Evolutionary conservation across 2,888 invertebrate genomes (phyloP), one percentile per base, ranked within the genome.

Genomic region (Lissocephala sabroskyi): DNA sequence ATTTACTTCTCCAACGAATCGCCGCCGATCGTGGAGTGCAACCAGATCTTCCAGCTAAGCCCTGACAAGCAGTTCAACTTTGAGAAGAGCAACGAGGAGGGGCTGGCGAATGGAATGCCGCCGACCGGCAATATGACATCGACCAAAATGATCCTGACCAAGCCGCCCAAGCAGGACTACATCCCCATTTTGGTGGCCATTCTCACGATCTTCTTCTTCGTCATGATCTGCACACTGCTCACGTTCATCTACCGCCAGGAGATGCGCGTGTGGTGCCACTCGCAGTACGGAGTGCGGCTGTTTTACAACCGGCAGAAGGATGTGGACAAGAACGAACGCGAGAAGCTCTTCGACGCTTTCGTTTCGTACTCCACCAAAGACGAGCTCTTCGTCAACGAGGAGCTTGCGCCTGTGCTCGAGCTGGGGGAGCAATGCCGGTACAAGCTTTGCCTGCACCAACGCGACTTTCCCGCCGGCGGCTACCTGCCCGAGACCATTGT

Each of bases 281-380:
- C 94, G 55, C 90, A 93, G 64, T 95, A 76, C 92, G 95, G 86
- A 91, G 94, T 66, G 85, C 94, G 76, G 84, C 93, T 84, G 90
- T 95, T 88, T 92, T 93, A 92, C 56, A 84, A 82, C 23, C 90
- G 91, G 26, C 79, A 82, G 49, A 89, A 90, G 56, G 92, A 92
- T 75, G 92, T 93, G 77, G 93, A 94, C 73, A 91, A 91, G 84
- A 91, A 91, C 75, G 92, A 92, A 83, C 91, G 91, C 82, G 93
- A 94, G 85, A 91, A 95, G 78, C 88, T 95, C 41, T 97, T 95
- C 84, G 98, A 98, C 85, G 97, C 96, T 51, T 98, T 97, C 86
- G 91, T 98, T 61, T 94, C 95, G 78, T 98, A 98, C 86, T 94
- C 95, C 79, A 93, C 93, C 50, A 94, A 95, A 84, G 97, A 97